Conservation (phyloP, 2,113 vertebrate species). For the Silurus glanis region DNA sequence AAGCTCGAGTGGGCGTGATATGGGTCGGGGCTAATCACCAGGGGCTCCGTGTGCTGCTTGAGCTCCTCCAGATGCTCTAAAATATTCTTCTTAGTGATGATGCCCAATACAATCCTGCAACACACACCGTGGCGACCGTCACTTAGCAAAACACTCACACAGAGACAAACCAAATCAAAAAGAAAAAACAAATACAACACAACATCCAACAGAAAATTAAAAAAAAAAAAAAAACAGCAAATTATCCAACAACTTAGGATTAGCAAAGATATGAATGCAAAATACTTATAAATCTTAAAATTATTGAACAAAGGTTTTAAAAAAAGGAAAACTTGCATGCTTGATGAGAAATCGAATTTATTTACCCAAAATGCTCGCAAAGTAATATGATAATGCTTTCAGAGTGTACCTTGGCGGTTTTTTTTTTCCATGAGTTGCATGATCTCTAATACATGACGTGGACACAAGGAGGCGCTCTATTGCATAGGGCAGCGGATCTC, state of each 20-base stretch:
- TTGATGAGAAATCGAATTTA: not conserved
- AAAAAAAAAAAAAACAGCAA: conserved; percentile 24
- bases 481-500: not conserved
- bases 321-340: conserved; percentile 16
- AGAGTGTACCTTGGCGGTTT: not conserved
- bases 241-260: conserved; percentile 27
- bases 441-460: not conserved
- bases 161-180: conserved; percentile 70
- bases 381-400: not conserved
- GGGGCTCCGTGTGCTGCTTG: conserved; percentile 92
- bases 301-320: not conserved
- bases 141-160: conserved; percentile 85
- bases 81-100: conserved; percentile 99
- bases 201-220: conserved; percentile 16
- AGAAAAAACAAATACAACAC: conserved; percentile 12
- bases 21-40: conserved; percentile 94
- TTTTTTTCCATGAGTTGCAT: not conserved
- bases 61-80: conserved; percentile 99
- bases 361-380: not conserved
- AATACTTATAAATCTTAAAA: conserved; percentile 1
- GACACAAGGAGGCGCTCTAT: conserved; percentile 11
- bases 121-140: conserved; percentile 94
- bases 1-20: conserved; percentile 77
- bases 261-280: conserved; percentile 31
- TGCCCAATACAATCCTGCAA: conserved; percentile 99